Evolutionary conservation across 2,888 invertebrate species (phyloP).

Genomic region (Eurois occulta): DNA sequence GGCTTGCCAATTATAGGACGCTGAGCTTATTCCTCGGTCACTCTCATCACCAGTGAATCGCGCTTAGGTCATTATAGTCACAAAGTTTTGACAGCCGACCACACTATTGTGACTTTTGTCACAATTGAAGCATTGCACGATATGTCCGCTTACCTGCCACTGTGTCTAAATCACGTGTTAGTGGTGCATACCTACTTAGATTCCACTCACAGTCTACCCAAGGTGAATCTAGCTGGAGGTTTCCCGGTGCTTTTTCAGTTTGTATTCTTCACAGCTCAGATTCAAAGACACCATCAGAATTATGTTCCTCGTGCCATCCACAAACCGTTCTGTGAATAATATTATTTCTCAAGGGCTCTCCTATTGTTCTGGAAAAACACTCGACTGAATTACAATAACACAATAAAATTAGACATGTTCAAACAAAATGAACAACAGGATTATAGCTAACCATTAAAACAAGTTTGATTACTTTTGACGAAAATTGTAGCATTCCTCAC

Average conservation of each 20-base stretch:
- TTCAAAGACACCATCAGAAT: not conserved
- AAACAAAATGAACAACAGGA: conserved; percentile 37
- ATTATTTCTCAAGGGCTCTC: conserved; percentile 18
- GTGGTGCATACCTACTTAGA: not conserved
- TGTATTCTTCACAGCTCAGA: not conserved
- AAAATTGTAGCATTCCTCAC: conserved; percentile 37
- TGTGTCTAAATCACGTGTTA: not conserved
- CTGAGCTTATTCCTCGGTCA: not conserved
- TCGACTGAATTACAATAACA: conserved; percentile 13
- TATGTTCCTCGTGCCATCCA: no score
- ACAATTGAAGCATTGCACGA: no score
- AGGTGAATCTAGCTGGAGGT: no score
- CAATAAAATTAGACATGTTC: conserved; percentile 23
- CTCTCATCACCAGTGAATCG: no score
- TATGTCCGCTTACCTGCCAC: not conserved
- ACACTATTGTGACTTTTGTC: no score
- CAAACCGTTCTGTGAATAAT: not conserved
- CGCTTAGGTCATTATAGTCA: no score
- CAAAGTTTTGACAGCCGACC: no score
- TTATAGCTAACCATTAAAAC: conserved; percentile 45
- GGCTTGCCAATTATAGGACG: not conserved
- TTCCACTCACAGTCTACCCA: not conserved
- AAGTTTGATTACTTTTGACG: conserved; percentile 40
- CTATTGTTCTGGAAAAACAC: conserved; percentile 25
- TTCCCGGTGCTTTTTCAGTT: not conserved